Evolutionary conservation across 2,113 vertebrate genomes (phyloP).

Genomic region (Ancistrus triradiatus): DNA sequence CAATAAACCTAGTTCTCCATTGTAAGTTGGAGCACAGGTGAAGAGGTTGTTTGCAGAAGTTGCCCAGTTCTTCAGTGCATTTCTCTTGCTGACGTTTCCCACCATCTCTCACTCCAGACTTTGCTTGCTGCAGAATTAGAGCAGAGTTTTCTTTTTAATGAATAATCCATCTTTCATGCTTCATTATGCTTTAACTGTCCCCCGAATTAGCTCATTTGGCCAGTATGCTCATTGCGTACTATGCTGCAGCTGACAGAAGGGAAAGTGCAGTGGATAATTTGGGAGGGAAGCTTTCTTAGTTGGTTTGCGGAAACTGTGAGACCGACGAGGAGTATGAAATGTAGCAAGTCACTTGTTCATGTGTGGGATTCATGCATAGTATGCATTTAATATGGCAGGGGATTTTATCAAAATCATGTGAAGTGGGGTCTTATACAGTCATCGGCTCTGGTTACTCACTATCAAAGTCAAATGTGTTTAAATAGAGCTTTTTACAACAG

Average conservation of each 20-base stretch:
- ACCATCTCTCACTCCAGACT: not conserved
- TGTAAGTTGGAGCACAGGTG: slow-evolving; percentile 26
- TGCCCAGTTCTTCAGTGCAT: slow-evolving; percentile 29
- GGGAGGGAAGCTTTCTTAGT: slow-evolving; percentile 18
- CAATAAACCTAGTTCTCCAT: slow-evolving; percentile 11
- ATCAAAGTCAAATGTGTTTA: too few species aligned
- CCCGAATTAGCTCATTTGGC: slow-evolving; percentile 45
- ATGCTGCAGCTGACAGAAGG: slow-evolving; percentile 24
- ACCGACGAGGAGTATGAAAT: too few species aligned
- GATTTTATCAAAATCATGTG: too few species aligned
- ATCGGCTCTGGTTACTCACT: too few species aligned
- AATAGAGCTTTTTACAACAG: too few species aligned
- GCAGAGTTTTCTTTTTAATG: slow-evolving; percentile 32
- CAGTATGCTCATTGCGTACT: slow-evolving; percentile 11
- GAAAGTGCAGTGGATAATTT: slow-evolving; percentile 32
- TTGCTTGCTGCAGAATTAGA: not conserved
- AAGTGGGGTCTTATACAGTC: too few species aligned
- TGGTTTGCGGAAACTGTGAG: too few species aligned
- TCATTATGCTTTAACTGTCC: slow-evolving; percentile 47
- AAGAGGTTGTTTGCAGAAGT: slow-evolving; percentile 32
- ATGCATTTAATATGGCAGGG: too few species aligned
- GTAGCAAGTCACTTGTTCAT: too few species aligned
- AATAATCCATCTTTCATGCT: slow-evolving; percentile 39
- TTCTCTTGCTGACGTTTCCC: not conserved
- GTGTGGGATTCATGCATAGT: too few species aligned